phyloP scores from a whole-genome alignment of 2,113 vertebrate species.

The Ochotona curzoniae region DNA sequence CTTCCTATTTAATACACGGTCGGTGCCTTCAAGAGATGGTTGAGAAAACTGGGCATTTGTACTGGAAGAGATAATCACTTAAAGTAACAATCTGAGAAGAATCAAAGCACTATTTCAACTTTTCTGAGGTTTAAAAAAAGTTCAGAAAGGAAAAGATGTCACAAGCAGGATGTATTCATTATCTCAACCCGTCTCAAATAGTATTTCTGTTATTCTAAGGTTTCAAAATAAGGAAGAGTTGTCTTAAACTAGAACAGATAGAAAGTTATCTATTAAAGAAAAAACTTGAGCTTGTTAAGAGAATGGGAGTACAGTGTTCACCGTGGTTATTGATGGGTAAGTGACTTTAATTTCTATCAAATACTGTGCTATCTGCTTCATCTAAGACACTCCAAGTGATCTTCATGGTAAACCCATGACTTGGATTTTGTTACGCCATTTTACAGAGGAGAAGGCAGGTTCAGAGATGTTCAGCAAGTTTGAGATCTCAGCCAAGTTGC shows the following conservation, averaged over 20 bases:
- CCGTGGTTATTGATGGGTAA: background rate
- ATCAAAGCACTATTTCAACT: slow-evolving; percentile 11
- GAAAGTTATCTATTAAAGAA: background rate
- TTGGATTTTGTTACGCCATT: background rate
- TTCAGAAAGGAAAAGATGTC: background rate
- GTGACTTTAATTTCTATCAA: background rate
- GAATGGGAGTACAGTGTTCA: background rate
- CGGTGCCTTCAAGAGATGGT: background rate
- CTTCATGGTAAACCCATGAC: background rate
- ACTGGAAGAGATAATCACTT: background rate
- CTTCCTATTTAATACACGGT: background rate
- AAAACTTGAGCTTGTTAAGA: background rate
- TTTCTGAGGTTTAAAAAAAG: background rate
- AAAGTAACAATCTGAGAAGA: background rate
- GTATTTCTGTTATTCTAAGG: background rate
- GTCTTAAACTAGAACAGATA: background rate
- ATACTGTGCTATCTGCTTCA: rapidly evolving
- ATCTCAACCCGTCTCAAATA: background rate
- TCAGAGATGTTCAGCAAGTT: background rate
- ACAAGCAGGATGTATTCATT: background rate
- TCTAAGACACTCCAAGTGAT: no score
- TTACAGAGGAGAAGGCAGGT: slow-evolving; percentile 19
- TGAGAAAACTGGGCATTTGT: background rate
- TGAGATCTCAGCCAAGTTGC: background rate
- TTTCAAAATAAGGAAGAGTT: background rate